These are phyloP conservation scores for Venusia cambrica DNA, from an alignment of 2,888 invertebrate genomes.

Conservation along the genomic window DNA sequence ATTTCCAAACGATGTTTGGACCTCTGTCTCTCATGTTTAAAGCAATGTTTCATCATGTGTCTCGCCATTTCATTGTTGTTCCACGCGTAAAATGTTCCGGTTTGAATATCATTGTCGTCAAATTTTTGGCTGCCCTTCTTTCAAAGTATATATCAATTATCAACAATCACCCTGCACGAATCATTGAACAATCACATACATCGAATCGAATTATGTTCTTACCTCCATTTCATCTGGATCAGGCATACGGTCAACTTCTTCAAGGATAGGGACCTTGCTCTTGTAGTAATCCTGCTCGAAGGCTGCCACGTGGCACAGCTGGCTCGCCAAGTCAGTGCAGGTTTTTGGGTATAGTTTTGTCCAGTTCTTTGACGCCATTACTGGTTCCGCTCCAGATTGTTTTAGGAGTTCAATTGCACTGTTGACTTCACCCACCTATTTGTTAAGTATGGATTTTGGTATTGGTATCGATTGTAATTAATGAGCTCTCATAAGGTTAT, in stretches of 20 bases:
- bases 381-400: constrained; percentile 47
- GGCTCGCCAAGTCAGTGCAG: constrained; percentile 56
- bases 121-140: constrained; percentile 18
- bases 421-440: constrained; percentile 57
- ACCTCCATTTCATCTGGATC: constrained; percentile 34
- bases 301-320: constrained; percentile 43
- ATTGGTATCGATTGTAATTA: neutral
- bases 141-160: constrained; percentile 5
- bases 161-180: no score
- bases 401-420: constrained; percentile 58
- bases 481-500: no score
- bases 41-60: constrained; percentile 75
- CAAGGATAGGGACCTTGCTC: constrained; percentile 38
- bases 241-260: constrained; percentile 32
- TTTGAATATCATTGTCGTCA: constrained; percentile 20
- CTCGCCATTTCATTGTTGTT: constrained; percentile 68
- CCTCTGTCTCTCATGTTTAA: constrained; percentile 61
- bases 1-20: constrained; percentile 34
- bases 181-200: no score
- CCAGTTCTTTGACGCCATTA: constrained; percentile 52
- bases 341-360: constrained; percentile 50
- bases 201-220: no score
- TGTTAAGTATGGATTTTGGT: neutral
- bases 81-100: constrained; percentile 60
- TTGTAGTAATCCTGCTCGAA: constrained; percentile 55